Evolutionary conservation across 2,797 vertebrate genomes (phyloP), one percentile per base, ranked within the genome.

Genomic region (Myotis planiceps): DNA sequence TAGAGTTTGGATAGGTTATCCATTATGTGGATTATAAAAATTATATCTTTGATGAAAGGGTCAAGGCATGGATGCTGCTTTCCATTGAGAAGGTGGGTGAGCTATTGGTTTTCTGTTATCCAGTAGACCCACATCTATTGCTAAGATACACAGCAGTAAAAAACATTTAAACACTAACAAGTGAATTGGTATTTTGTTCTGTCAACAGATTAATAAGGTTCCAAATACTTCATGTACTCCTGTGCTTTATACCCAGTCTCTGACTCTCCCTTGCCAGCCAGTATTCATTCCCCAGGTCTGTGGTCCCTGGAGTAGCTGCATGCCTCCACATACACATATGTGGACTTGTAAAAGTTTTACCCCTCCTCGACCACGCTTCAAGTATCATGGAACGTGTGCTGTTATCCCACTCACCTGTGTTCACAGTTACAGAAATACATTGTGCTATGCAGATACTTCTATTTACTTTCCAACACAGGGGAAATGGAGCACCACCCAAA

Each of bases 281-380:
- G 21, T 58, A 60, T 8, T 34, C 47, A 29, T 49, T 80, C n/a
- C 32, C 16, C 3, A 80, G 25, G 8, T 18, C 34, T 55, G 5
- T 51, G 23, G 34, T 78, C 81, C 42, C 23, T 63, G n/a, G 7
- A 71, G 32, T 72, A 69, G 19, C 9, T 32, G 0, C 78, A 23
- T 78, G 0, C 5, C 14, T 42, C n/a, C 3, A 92, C 1, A 2
- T 14, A 71, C 0, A 29, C 5, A 9, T 0, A 7, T 6, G 6
- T 68, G 16, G 1, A 69, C 53, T 66, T 53, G 25, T 3, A 13
- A 21, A 60, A 68, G 18, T 53, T 84, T 86, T 51, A 23, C 1
- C 53, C 6, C 9, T n/a, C 12, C 14, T 81, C 23, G 39, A 4
- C 18, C 16, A 66, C 29, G 10, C 15, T 78, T 27, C 34, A 58